Conservation (phyloP, 2,888 invertebrate species). For the Pegoplata infirma region DNA sequence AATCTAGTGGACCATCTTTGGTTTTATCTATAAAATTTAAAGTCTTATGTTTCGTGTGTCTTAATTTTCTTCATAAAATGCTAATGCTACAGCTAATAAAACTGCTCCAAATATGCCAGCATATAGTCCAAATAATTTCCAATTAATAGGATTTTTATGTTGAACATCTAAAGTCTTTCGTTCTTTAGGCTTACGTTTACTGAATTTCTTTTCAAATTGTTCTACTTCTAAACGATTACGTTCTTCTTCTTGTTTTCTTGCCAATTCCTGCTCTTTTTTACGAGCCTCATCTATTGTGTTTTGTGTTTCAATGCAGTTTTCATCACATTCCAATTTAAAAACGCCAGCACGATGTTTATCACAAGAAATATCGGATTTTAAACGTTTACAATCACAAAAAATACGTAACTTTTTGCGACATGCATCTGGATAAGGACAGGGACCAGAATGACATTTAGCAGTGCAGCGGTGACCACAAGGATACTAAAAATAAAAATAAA, state of each 20-base stretch:
- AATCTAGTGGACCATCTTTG: neutral
- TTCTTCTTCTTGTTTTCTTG: slow-evolving; percentile 79
- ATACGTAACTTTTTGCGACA: slow-evolving; percentile 90
- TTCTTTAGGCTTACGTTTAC: slow-evolving; percentile 82
- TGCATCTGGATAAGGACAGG: slow-evolving; percentile 82
- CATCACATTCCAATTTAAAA: slow-evolving; percentile 81
- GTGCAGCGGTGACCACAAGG: slow-evolving; percentile 91
- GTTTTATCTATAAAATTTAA: neutral
- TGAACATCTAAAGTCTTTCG: slow-evolving; percentile 73
- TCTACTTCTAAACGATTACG: slow-evolving; percentile 86
- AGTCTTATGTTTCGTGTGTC: neutral
- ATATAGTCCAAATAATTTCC: slow-evolving; percentile 67
- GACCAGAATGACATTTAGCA: slow-evolving; percentile 85
- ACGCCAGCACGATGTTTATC: slow-evolving; percentile 79
- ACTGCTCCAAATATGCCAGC: slow-evolving; percentile 63
- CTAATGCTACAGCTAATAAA: slow-evolving; percentile 68
- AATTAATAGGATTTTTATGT: slow-evolving; percentile 64
- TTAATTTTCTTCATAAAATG: slow-evolving; percentile 71
- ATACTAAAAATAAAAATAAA: slow-evolving; percentile 79
- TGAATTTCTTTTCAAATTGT: slow-evolving; percentile 87
- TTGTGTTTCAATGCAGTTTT: slow-evolving; percentile 81
- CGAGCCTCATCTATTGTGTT: slow-evolving; percentile 79
- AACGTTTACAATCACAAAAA: slow-evolving; percentile 87
- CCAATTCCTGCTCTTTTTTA: slow-evolving; percentile 80
- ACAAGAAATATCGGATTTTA: slow-evolving; percentile 87